phyloP scores from a whole-genome alignment of 1,140 invertebrate genomes.

The Bombus huntii region DNA sequence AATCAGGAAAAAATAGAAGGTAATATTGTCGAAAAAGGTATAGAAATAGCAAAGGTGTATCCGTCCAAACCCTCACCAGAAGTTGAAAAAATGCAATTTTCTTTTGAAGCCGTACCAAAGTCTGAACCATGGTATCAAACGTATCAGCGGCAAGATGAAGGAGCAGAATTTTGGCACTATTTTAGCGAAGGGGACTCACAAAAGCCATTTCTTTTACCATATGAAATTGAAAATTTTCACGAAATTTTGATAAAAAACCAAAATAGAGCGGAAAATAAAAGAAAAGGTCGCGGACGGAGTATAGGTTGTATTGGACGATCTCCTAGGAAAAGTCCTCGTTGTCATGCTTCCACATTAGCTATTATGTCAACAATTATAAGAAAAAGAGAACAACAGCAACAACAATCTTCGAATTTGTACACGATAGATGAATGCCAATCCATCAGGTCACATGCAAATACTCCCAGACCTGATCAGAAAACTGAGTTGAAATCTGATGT shows the following conservation, averaged over 20 bases:
- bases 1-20: constrained; percentile 53
- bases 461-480: constrained; percentile 47
- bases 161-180: constrained; percentile 84
- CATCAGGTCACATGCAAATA: constrained; percentile 37
- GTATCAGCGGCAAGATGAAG: constrained; percentile 88
- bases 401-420: constrained; percentile 57
- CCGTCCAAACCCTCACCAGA: constrained; percentile 83
- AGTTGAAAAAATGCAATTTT: constrained; percentile 87
- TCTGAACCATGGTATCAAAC: constrained; percentile 91
- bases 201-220: constrained; percentile 89
- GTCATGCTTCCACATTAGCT: constrained; percentile 92
- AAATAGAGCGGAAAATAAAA: constrained; percentile 67
- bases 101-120: constrained; percentile 88
- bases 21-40: constrained; percentile 48
- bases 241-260: constrained; percentile 68
- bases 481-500: constrained; percentile 65
- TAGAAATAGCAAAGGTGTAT: constrained; percentile 69
- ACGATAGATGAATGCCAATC: constrained; percentile 68
- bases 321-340: constrained; percentile 91
- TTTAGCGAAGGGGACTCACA: constrained; percentile 80
- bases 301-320: constrained; percentile 81
- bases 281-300: constrained; percentile 71
- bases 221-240: constrained; percentile 86
- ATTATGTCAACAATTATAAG: constrained; percentile 85
- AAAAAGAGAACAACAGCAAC: constrained; percentile 75